phyloP scores from a whole-genome alignment of 2,113 vertebrate species.

The Crotalus viridis region DNA sequence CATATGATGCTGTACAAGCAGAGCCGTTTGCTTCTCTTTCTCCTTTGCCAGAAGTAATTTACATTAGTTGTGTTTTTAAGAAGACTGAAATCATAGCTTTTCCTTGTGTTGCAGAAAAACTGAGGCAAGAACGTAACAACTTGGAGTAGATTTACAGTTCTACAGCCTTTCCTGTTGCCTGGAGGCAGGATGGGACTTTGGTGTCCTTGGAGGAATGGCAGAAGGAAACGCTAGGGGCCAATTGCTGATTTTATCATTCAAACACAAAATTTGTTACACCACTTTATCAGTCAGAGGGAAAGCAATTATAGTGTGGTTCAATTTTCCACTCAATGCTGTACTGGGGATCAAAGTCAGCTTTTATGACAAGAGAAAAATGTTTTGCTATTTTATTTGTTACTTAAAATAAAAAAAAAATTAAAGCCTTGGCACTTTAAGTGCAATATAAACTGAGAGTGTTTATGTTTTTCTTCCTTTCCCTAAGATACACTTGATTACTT shows the following conservation, averaged over 20 bases:
- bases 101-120: constrained; percentile 18
- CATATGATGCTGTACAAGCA: constrained; percentile 42
- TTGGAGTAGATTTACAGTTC: constrained; percentile 78
- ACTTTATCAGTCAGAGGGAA: constrained; percentile 87
- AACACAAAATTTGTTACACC: constrained; percentile 89
- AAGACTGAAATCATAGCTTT: constrained; percentile 57
- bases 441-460: constrained; percentile 37
- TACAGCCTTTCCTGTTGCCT: constrained; percentile 73
- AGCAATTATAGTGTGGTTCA: constrained; percentile 89
- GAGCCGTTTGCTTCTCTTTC: neutral
- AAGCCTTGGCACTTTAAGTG: constrained; percentile 43
- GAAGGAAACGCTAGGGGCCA: constrained; percentile 81
- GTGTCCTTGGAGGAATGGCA: constrained; percentile 85
- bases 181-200: constrained; percentile 77
- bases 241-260: constrained; percentile 89
- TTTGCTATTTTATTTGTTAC: constrained; percentile 75
- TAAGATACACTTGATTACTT: constrained; percentile 62
- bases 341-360: constrained; percentile 85
- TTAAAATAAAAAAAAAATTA: constrained; percentile 70
- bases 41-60: constrained; percentile 54
- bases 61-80: constrained; percentile 28
- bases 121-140: constrained; percentile 50
- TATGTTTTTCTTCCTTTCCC: constrained; percentile 24
- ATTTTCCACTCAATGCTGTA: constrained; percentile 87
- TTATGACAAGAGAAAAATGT: constrained; percentile 72